These are phyloP conservation scores for Acestrorhynchus altus DNA, from an alignment of 2,797 vertebrate genomes.

Conservation along the genomic window DNA sequence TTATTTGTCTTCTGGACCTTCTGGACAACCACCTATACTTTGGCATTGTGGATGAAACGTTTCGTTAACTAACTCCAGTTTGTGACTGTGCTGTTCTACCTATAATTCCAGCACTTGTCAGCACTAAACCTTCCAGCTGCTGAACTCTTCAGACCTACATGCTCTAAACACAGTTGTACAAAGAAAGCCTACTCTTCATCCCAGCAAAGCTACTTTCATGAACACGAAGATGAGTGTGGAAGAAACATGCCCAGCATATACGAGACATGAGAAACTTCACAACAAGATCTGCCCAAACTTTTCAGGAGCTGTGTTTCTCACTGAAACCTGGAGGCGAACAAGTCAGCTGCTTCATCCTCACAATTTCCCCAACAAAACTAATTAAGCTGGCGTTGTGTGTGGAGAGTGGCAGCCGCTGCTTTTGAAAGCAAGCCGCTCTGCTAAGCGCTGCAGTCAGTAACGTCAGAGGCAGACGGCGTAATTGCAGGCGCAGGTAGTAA, in stretches of 20 bases:
- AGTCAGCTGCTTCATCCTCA: slow-evolving; percentile 1
- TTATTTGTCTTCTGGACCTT: too few species aligned
- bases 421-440: slow-evolving; percentile 30
- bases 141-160: too few species aligned
- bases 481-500: slow-evolving; percentile 44
- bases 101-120: too few species aligned
- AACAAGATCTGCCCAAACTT: background rate
- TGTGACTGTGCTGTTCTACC: too few species aligned
- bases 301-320: background rate
- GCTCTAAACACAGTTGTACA: too few species aligned
- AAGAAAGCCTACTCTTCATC: background rate
- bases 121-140: too few species aligned
- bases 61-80: too few species aligned
- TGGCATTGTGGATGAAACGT: too few species aligned
- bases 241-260: too few species aligned
- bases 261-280: background rate
- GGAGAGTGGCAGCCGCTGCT: slow-evolving; percentile 13
- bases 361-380: slow-evolving; percentile 36
- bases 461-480: slow-evolving; percentile 34
- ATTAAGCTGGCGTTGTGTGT: slow-evolving; percentile 26
- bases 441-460: slow-evolving; percentile 22
- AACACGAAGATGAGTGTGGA: too few species aligned
- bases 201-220: too few species aligned
- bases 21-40: too few species aligned
- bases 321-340: slow-evolving; percentile 27